These are phyloP conservation scores for Coenonympha arcania DNA, from an alignment of 2,888 invertebrate genomes.

Conservation along the genomic window DNA sequence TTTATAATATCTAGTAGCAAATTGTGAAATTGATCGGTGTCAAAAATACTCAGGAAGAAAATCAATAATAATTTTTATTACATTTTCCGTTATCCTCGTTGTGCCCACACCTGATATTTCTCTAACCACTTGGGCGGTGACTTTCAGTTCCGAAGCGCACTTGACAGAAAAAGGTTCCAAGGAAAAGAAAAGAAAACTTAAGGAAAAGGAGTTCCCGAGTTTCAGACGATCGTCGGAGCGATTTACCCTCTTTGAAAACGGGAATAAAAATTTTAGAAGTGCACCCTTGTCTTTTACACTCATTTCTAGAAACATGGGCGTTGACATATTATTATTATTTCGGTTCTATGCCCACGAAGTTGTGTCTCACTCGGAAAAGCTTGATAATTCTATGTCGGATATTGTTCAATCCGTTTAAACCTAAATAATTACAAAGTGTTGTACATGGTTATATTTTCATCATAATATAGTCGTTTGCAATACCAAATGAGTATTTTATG, in stretches of 20 bases:
- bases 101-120: conserved; percentile 33
- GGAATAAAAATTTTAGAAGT: background rate
- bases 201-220: conserved; percentile 19
- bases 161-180: conserved; percentile 29
- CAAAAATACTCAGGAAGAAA: too few relatives aligned
- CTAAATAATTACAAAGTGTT: too few relatives aligned
- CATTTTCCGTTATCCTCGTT: conserved; percentile 26
- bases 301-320: background rate
- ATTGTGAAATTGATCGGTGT: too few relatives aligned
- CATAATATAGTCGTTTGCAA: too few relatives aligned
- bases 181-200: conserved; percentile 23
- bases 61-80: background rate
- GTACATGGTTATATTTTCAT: too few relatives aligned
- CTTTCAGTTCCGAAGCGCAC: conserved; percentile 50
- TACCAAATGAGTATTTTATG: too few relatives aligned
- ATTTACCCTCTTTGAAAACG: conserved; percentile 13
- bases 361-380: too few relatives aligned
- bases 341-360: too few relatives aligned
- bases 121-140: conserved; percentile 54
- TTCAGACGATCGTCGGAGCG: conserved; percentile 19
- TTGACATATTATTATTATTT: too few relatives aligned
- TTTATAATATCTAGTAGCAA: too few relatives aligned
- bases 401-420: too few relatives aligned
- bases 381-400: too few relatives aligned
- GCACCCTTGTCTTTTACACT: background rate